Evolutionary conservation across 2,113 vertebrate genomes (phyloP).

Genomic region (Gulo gulo): DNA sequence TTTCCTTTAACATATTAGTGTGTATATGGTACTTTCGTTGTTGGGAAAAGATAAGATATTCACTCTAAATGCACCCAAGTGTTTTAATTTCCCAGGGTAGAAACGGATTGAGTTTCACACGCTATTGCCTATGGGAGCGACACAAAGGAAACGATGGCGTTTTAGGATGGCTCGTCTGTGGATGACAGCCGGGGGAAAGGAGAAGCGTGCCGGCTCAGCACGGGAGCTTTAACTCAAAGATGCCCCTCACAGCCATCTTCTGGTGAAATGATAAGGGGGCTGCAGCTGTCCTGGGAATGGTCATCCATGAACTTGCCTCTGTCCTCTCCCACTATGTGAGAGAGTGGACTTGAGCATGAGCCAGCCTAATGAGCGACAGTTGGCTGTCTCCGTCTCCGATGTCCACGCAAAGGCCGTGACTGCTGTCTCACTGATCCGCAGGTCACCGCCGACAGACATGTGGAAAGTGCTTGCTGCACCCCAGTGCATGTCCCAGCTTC

Average conservation of each 20-base stretch:
- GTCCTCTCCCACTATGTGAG: no score
- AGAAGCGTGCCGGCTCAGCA: background rate
- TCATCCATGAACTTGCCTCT: background rate
- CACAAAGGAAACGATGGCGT: background rate
- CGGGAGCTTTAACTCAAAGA: background rate
- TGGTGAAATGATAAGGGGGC: no score
- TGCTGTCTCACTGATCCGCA: no score
- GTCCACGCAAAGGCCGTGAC: background rate
- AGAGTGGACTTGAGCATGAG: background rate
- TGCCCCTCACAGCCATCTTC: no score
- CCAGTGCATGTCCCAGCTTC: fast-evolving
- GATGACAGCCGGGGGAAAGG: background rate
- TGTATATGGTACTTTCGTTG: background rate
- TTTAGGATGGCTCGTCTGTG: background rate
- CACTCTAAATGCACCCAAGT: background rate
- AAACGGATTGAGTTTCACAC: background rate
- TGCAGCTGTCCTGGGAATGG: background rate
- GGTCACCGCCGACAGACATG: fast-evolving
- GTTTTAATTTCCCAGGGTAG: background rate
- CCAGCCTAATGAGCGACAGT: background rate
- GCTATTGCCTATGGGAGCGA: background rate
- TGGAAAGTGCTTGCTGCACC: no score
- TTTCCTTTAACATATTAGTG: background rate
- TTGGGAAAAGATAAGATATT: background rate
- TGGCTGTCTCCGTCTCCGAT: no score